A percentile compares a stretch with the other conserved stretches of the same genome.
phyloP scores from a whole-genome alignment of 2,113 vertebrate genomes.

The Mungos mungo region DNA sequence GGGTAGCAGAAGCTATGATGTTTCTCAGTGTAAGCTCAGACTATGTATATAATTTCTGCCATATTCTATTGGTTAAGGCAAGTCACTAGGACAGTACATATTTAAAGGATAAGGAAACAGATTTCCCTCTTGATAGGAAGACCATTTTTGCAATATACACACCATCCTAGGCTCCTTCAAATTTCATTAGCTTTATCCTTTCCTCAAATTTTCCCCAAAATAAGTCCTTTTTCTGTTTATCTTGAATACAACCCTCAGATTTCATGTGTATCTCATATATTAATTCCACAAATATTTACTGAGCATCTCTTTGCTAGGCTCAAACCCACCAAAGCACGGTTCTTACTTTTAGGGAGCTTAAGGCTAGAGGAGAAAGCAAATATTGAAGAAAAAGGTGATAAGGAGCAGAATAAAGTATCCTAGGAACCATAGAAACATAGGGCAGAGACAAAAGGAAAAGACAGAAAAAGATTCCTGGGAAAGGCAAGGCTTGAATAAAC shows the following conservation, averaged over 20 bases:
- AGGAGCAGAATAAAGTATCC: background rate
- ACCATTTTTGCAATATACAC: background rate
- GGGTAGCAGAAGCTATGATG: background rate
- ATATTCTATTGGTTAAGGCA: background rate
- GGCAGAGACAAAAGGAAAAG: background rate
- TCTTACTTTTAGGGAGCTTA: background rate
- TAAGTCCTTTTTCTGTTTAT: background rate
- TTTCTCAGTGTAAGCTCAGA: background rate
- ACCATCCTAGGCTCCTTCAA: background rate
- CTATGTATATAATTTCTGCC: background rate
- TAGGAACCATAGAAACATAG: background rate
- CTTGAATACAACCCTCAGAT: background rate
- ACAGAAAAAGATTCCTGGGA: background rate
- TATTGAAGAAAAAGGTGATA: background rate
- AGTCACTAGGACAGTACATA: background rate
- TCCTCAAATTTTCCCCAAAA: background rate
- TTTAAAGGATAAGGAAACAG: conserved; percentile 35
- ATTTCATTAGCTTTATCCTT: background rate
- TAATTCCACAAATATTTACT: background rate
- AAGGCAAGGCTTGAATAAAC: background rate
- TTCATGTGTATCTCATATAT: background rate
- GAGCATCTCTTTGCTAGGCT: background rate
- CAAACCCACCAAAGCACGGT: background rate
- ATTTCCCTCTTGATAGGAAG: background rate
- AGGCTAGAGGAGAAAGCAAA: background rate